phyloP scores from a whole-genome alignment of 2,797 vertebrate genomes.

The Takifugu rubripes region DNA sequence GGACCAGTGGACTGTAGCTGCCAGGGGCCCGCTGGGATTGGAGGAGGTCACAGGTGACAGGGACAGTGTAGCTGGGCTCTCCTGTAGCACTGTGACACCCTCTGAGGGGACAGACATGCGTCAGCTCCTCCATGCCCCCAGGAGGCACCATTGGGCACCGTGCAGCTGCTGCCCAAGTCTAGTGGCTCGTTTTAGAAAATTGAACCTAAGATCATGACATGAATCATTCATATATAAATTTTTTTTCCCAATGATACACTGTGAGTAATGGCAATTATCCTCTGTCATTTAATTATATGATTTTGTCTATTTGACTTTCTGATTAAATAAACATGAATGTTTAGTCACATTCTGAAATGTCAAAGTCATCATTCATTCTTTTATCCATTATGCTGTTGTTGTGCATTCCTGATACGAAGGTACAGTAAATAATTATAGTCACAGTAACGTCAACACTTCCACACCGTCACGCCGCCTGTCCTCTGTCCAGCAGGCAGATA shows the following conservation, averaged over 20 bases:
- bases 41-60: conserved; percentile 29
- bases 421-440: conserved; percentile 11
- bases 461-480: conserved; percentile 4
- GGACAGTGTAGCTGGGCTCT: conserved; percentile 57
- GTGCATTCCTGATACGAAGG: conserved; percentile 18
- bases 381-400: conserved; percentile 5
- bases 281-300: not conserved
- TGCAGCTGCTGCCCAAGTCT: conserved; percentile 23
- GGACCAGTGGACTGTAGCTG: conserved; percentile 10
- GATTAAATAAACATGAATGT: conserved; percentile 27
- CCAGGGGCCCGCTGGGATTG: not conserved
- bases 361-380: not conserved
- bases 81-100: conserved; percentile 62
- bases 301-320: not conserved
- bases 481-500: conserved; percentile 82
- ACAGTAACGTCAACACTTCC: not conserved
- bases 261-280: too few species aligned
- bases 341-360: conserved; percentile 1
- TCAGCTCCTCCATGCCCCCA: conserved; percentile 53
- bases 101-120: conserved; percentile 55
- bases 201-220: conserved; percentile 19
- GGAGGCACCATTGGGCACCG: conserved; percentile 27
- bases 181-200: conserved; percentile 33
- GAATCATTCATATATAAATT: conserved; percentile 3
- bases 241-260: too few species aligned